Evolutionary conservation across 2,113 vertebrate genomes (phyloP), one percentile per base, ranked within the genome.

Genomic region (Erpornis zantholeuca): DNA sequence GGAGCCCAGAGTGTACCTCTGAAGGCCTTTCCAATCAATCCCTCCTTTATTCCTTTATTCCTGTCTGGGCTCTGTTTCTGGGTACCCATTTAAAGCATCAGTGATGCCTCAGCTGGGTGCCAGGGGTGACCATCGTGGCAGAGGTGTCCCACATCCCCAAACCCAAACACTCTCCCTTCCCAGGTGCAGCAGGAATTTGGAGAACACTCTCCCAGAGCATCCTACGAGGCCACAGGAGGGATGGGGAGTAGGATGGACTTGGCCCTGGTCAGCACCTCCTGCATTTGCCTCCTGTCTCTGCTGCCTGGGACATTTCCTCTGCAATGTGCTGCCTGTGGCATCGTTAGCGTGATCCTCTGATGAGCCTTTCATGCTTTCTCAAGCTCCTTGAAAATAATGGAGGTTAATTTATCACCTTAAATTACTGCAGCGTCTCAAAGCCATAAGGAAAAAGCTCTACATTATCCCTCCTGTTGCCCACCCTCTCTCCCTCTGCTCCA

Each of bases 351-450:
- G 53, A 84, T 65, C 44, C 70, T 73, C 42, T 85, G 70, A 82
- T 31, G 70, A 87, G 40, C 22, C 10, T 89, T 80, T 35, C 36
- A 9, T 27, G 57, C 33, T 28, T 91, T 57, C 50, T 59, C 66
- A 59, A 63, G 33, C 63, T 79, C 82, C 92, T 70, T 81, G 83
- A 70, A 80, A 91, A 65, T 49, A 36, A 84, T 47, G 68, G 83
- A 63, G 50, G 69, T 77, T 90, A 88, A 96, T 97, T 95, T 87
- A 86, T 95, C 93, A 87, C 61, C 69, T 88, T 70, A 91, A 97
- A 95, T 89, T 84, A 87, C 85, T 89, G 81, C 92, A 86, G 76
- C 57, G 33, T 80, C 87, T 94, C 76, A 76, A 88, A 94, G 77
- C 66, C 77, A 16, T 40, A 25, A 93, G 90, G 44, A 64, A 94